Evolutionary conservation across 2,888 invertebrate species (phyloP).

Genomic region (Odontothrips loti): DNA sequence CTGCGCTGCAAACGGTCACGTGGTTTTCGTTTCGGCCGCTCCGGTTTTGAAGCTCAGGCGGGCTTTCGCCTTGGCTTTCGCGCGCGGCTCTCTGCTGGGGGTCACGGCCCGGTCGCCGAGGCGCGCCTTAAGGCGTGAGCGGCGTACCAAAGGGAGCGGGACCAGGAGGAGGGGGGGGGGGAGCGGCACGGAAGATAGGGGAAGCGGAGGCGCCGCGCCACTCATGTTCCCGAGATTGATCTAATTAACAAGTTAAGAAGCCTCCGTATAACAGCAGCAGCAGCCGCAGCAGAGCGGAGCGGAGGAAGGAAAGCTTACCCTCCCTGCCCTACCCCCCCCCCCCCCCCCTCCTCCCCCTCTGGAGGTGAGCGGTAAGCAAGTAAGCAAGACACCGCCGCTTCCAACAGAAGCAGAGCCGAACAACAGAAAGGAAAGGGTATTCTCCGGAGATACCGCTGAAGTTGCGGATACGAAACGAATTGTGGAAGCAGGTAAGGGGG

Average conservation of each 20-base stretch:
- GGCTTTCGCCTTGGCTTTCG: no score
- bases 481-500: no score
- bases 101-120: no score
- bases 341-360: neutral
- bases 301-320: neutral
- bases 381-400: no score
- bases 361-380: neutral
- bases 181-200: neutral
- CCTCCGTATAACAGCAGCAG: neutral
- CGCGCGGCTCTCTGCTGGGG: no score
- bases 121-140: neutral
- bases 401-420: no score
- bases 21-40: no score
- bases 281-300: neutral
- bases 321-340: no score
- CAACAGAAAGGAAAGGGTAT: no score
- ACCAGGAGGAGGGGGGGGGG: neutral
- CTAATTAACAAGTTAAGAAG: constrained; percentile 27
- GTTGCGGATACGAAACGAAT: no score
- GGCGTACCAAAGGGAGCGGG: neutral
- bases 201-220: neutral
- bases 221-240: constrained; percentile 24
- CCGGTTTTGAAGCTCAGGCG: no score
- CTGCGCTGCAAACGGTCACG: neutral
- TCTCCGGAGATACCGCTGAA: no score